phyloP scores from a whole-genome alignment of 2,797 vertebrate species.

The Furcifer pardalis region DNA sequence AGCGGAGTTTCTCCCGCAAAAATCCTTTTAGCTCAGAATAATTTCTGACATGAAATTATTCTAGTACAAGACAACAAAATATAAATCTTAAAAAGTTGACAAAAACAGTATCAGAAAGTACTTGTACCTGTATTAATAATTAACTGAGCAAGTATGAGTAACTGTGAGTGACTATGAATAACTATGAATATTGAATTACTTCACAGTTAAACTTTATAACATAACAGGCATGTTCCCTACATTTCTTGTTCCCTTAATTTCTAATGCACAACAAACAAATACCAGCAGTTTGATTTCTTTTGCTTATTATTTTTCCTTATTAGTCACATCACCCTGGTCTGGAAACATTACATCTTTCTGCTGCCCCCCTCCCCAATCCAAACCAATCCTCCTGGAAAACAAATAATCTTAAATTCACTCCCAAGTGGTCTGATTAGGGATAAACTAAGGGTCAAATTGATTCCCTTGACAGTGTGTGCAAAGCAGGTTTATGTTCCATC shows the following conservation, averaged over 20 bases:
- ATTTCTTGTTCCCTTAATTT: neutral
- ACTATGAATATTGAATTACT: no score
- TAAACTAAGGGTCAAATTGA: neutral
- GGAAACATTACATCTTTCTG: neutral
- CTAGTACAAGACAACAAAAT: no score
- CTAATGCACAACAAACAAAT: neutral
- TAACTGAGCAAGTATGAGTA: no score
- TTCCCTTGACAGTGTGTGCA: neutral
- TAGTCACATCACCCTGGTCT: neutral
- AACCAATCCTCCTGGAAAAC: neutral
- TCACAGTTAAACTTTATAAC: no score
- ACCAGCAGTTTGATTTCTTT: neutral
- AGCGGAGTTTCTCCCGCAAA: no score
- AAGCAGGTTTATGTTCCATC: neutral
- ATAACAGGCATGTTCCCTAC: neutral
- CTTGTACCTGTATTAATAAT: no score
- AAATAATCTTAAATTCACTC: neutral
- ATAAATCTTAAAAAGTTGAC: no score
- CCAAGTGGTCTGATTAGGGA: neutral
- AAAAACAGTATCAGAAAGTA: no score
- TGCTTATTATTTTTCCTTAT: constrained; percentile 3
- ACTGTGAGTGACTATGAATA: no score
- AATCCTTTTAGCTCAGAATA: no score
- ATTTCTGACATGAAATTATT: no score
- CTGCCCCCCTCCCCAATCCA: neutral